Evolutionary conservation across 2,113 vertebrate species (phyloP), one percentile per base, ranked within the genome.

Genomic region (Oryzias woworae): DNA sequence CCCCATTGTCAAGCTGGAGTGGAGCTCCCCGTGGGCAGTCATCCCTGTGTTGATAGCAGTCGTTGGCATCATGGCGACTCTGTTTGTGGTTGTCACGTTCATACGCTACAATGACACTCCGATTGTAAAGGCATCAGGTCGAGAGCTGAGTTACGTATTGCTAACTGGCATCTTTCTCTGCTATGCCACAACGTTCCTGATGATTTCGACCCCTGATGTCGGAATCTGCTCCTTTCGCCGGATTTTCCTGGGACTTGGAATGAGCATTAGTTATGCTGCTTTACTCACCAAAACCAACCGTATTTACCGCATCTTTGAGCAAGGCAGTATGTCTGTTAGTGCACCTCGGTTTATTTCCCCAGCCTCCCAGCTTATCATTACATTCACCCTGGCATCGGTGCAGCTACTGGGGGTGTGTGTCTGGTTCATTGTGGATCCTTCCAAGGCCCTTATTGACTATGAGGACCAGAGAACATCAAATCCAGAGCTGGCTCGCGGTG

Each of bases 251-350:
- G 91, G 91, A 36, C 80, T 92, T 15, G 91, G 91, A n/a, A 92
- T 92, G 91, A 92, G 91, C 72, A 91, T 92, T 58, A 92, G 91
- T 72, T 92, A 92, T n/a, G 91, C 90, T 2, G 90, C 91, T 46
- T 69, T 92, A 74, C 90, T 92, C 20, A 92, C 91, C 71, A 92
- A 92, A 74, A 92, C 91, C 65, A 92, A 92, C 66, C 88, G 90
- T 16, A 92, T 92, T 53, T 92, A 92, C 61, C 89, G 91, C 53
- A 92, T 92, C 85, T 92, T 92, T 15, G 91, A 92, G 74, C 91
- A 92, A 68, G 90, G 91, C 17, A 78, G 71, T 62, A 91, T 92
- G 90, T 88, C 87, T 3, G 77, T 92, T 48, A 92, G 90, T 1
- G 88, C 90, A 0, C 91, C 91, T 36, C 82, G 82, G 49, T 88